Percentiles rank a stretch among this genome's conserved stretches.
Evolutionary conservation across 2,888 invertebrate species (phyloP).

Genomic region (Teleogryllus oceanicus): DNA sequence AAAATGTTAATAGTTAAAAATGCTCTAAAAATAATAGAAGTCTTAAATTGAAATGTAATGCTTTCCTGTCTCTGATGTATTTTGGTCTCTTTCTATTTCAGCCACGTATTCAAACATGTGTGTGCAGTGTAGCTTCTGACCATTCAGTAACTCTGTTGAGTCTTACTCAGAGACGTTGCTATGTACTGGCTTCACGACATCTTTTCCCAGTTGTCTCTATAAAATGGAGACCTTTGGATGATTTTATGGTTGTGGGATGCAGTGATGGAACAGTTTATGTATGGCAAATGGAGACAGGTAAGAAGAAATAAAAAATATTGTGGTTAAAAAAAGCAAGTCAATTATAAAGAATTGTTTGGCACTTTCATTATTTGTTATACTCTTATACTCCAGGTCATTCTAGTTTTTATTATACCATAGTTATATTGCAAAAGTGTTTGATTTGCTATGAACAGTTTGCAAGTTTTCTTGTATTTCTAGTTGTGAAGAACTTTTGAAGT

Average conservation of each 20-base stretch:
- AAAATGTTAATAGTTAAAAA: no score
- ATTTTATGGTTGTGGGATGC: constrained; percentile 96
- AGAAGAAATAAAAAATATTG: constrained; percentile 25
- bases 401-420: no score
- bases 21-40: no score
- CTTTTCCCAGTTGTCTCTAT: constrained; percentile 93
- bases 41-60: no score
- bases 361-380: no score
- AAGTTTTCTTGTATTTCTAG: no score
- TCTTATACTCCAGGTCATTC: no score
- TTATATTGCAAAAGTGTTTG: no score
- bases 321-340: background rate
- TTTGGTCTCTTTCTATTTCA: constrained; percentile 49
- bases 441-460: no score
- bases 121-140: constrained; percentile 95
- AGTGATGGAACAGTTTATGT: constrained; percentile 97
- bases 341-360: no score
- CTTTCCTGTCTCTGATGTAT: background rate
- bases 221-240: constrained; percentile 95
- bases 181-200: constrained; percentile 89
- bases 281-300: constrained; percentile 98
- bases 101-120: constrained; percentile 87
- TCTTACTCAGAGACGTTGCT: constrained; percentile 87
- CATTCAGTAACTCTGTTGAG: constrained; percentile 95
- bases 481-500: no score